Evolutionary conservation across 2,797 vertebrate genomes (phyloP), one percentile per base, ranked within the genome.

Genomic region (Siniperca obscura): DNA sequence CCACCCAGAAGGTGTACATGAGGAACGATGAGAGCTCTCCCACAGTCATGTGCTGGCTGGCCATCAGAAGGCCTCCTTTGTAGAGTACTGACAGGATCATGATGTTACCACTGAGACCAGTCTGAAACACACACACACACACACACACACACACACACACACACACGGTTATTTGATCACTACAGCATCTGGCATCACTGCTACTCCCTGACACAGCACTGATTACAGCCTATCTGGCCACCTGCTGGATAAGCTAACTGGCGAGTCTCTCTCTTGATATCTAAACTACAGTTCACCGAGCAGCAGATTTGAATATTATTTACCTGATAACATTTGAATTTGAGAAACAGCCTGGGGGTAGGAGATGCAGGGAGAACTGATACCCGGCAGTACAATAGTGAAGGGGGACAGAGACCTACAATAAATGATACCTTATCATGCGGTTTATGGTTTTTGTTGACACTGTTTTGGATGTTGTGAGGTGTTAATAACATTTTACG

Each of bases 1-100:
- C 98, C 73, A 99, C 98, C 98, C 98, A 99, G 94, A 99, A 97
- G 82, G 98, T 96, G 87, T 99, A 99, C 97, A 99, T 97, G 42
- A 99, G 96, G 93, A 99, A 99, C 19, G 98, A 97, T 7, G 98
- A 98, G 72, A 99, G 97, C 91, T 99, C 97, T 50, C 98, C 98
- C 62, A 99, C 96, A 0, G 97, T 99, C 97, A 99, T 97, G 86
- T 98, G 95, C 75, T 99, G 96, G 69, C 83, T 96, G 78, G 97
- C 96, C 95, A 97, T 97, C 82, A 99, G 91, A 75, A 98, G 94
- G 59, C 98, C 98, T 74, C 98, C 98, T 93, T 99, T 99, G 94
- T 99, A 99, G 48, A 99, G 93, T 82, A 99, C 98, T 2, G 97
- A 94, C 36, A 99, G 95, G 86, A 99, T 95, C 81, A 99, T 98